Percentiles rank a stretch among this genome's conserved stretches.
phyloP scores from a whole-genome alignment of 2,888 invertebrate species.

The Pachycephus smyrnensis region DNA sequence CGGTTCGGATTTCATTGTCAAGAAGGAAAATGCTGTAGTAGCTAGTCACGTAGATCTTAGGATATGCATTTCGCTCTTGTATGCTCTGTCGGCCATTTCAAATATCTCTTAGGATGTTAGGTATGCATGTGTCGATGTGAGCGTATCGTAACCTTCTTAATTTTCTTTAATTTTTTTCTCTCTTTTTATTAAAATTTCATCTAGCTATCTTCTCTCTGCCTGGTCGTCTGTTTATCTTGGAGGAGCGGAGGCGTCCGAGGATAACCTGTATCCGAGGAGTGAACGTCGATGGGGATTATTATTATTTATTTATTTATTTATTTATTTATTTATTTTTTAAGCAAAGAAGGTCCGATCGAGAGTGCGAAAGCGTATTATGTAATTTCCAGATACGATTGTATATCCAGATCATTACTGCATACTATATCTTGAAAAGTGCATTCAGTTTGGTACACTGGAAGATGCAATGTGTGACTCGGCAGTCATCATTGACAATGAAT shows the following conservation, averaged over 20 bases:
- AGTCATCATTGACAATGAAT: neutral
- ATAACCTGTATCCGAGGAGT: neutral
- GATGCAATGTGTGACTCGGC: neutral
- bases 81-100: neutral
- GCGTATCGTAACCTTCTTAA: neutral
- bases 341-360: neutral
- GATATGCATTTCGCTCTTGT: neutral
- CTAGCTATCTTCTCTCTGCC: neutral
- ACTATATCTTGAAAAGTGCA: neutral
- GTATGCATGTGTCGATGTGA: neutral
- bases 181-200: neutral
- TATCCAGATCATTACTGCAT: too few species aligned
- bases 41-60: neutral
- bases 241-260: neutral
- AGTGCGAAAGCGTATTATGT: neutral
- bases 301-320: neutral
- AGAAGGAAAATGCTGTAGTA: neutral
- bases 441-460: neutral
- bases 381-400: neutral
- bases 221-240: neutral
- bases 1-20: neutral
- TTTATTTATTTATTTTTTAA: neutral
- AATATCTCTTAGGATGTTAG: neutral
- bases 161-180: neutral
- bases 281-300: neutral